phyloP scores from a whole-genome alignment of 2,113 vertebrate genomes.

The Trichomycterus rosablanca region DNA sequence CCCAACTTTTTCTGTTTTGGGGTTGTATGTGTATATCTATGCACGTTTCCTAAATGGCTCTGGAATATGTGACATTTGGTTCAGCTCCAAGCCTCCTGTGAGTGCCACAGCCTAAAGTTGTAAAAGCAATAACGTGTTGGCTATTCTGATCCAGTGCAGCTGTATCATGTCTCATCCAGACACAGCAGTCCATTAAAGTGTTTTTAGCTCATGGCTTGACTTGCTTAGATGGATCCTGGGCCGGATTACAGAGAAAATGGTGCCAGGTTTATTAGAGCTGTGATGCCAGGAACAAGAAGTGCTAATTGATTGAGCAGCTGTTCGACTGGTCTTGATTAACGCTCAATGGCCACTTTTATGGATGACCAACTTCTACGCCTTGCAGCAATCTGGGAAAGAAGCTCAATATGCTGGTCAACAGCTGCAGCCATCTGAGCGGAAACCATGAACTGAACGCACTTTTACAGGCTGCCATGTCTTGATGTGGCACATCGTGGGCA shows the following conservation, averaged over 20 bases:
- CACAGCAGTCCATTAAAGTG: conserved; percentile 1
- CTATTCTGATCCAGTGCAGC: not conserved
- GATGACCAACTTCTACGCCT: conserved; percentile 36
- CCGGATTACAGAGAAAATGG: not conserved
- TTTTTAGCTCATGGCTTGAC: conserved; percentile 7
- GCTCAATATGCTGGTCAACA: conserved; percentile 34
- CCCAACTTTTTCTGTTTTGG: too few relatives aligned
- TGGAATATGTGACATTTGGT: not conserved
- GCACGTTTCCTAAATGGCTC: not conserved
- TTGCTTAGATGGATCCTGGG: not conserved
- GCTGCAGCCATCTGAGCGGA: conserved; percentile 11
- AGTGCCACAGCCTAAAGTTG: not conserved
- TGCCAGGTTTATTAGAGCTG: conserved; percentile 19
- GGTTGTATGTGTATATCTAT: too few relatives aligned
- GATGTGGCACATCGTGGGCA: not conserved
- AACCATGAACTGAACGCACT: conserved; percentile 3
- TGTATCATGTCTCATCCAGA: conserved; percentile 3
- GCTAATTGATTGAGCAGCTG: conserved; percentile 46
- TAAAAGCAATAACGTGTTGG: not conserved
- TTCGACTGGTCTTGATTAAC: conserved; percentile 47
- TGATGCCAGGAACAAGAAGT: conserved; percentile 32
- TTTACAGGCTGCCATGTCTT: conserved; percentile 1
- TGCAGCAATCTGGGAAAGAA: conserved; percentile 25
- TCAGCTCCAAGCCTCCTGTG: not conserved
- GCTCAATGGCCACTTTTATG: conserved; percentile 45